These are phyloP conservation scores for Microtus richardsoni DNA, from an alignment of 2,113 vertebrate genomes.

Conservation along the genomic window DNA sequence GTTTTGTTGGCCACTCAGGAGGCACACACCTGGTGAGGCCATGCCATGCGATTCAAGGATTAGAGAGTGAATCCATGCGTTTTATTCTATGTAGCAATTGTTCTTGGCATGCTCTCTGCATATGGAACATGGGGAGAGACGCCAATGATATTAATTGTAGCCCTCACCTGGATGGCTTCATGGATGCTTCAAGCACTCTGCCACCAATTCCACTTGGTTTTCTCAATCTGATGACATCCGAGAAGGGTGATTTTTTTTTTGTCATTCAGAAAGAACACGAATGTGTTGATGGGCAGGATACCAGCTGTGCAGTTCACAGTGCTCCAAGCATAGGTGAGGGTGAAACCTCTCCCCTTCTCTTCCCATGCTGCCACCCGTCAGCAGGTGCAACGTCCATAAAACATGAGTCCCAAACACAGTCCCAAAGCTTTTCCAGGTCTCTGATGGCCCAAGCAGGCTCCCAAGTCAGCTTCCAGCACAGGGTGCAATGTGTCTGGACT, in stretches of 20 bases:
- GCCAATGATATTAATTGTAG: neutral
- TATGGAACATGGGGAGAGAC: rapidly evolving
- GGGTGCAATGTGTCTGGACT: neutral
- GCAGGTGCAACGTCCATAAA: neutral
- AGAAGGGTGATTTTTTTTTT: neutral
- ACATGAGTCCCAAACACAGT: rapidly evolving
- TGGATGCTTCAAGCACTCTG: too few relatives aligned
- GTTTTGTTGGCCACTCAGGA: rapidly evolving
- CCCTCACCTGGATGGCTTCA: neutral
- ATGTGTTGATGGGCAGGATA: rapidly evolving
- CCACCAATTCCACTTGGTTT: neutral
- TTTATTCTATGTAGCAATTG: too few relatives aligned
- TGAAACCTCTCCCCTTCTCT: neutral
- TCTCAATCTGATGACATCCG: neutral
- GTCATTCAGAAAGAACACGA: neutral
- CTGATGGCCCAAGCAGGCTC: neutral
- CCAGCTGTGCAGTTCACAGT: neutral
- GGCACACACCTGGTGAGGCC: neutral
- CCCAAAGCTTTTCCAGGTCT: neutral
- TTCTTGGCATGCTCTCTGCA: rapidly evolving
- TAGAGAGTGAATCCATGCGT: rapidly evolving
- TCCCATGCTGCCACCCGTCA: neutral
- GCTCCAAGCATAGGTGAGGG: neutral
- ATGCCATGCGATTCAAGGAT: rapidly evolving
- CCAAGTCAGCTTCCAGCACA: neutral